Conservation (phyloP, 2,888 invertebrate genomes). For the Apeira syringaria region DNA sequence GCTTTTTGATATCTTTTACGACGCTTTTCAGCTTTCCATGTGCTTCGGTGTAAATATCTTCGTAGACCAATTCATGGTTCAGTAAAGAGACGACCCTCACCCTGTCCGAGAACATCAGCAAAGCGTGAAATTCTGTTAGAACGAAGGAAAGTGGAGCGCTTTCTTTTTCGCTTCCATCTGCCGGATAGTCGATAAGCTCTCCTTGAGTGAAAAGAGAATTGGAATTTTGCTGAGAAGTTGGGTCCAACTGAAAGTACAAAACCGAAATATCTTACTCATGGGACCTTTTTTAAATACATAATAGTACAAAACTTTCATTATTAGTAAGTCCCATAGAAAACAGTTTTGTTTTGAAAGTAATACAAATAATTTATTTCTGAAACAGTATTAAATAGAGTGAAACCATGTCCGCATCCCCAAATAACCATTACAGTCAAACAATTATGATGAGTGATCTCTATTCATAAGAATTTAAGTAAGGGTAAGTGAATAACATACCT, state of each 20-base stretch:
- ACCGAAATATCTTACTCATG: too few species aligned
- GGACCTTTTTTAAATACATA: too few species aligned
- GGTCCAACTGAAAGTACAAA: conserved; percentile 79
- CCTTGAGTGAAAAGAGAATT: conserved; percentile 74
- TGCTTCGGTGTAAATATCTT: conserved; percentile 91
- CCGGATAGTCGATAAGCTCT: conserved; percentile 66
- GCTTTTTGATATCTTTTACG: conserved; percentile 90
- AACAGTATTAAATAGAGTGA: too few species aligned
- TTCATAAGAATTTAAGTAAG: too few species aligned
- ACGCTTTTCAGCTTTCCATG: conserved; percentile 92
- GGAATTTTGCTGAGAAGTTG: conserved; percentile 73
- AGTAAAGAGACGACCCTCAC: conserved; percentile 93
- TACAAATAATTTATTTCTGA: too few species aligned
- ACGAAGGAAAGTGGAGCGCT: conserved; percentile 89
- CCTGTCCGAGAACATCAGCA: conserved; percentile 92
- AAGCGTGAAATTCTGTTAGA: conserved; percentile 94
- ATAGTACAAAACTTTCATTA: too few species aligned
- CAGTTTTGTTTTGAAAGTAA: too few species aligned
- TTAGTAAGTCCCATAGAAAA: too few species aligned
- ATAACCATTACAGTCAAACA: too few species aligned
- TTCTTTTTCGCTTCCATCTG: conserved; percentile 60
- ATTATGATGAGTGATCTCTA: too few species aligned
- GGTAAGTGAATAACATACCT: conserved; percentile 81
- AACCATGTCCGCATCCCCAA: too few species aligned
- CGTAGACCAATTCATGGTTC: conserved; percentile 93